Conservation (phyloP, 1,140 invertebrate genomes). For the Platorchestia sp. region DNA sequence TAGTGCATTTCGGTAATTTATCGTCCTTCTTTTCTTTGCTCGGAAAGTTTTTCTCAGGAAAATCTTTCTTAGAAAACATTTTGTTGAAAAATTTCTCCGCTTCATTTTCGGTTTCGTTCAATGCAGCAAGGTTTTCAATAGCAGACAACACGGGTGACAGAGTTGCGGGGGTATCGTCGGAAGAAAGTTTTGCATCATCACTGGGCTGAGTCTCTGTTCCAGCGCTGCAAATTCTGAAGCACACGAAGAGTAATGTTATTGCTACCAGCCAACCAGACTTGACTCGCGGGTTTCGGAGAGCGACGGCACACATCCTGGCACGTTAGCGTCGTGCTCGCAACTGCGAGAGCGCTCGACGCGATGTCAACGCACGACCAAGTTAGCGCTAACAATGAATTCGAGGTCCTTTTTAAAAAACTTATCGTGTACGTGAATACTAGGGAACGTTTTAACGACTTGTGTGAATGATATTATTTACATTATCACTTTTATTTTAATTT, state of each 20-base stretch:
- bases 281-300: background rate
- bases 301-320: background rate
- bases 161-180: background rate
- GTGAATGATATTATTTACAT: background rate
- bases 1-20: background rate
- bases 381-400: background rate
- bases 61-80: background rate
- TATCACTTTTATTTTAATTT: background rate
- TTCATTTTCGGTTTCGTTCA: background rate
- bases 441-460: background rate
- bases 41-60: background rate
- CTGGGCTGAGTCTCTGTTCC: background rate
- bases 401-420: background rate
- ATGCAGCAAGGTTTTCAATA: background rate
- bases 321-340: constrained; percentile 21
- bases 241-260: background rate
- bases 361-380: background rate
- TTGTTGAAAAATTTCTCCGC: background rate
- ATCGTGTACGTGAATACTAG: background rate
- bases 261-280: background rate
- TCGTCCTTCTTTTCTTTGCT: background rate
- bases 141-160: background rate
- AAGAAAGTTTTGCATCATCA: background rate
- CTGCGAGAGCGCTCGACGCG: background rate
- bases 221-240: background rate